Conservation (phyloP, 2,113 vertebrate genomes). For the Archocentrus centrarchus region DNA sequence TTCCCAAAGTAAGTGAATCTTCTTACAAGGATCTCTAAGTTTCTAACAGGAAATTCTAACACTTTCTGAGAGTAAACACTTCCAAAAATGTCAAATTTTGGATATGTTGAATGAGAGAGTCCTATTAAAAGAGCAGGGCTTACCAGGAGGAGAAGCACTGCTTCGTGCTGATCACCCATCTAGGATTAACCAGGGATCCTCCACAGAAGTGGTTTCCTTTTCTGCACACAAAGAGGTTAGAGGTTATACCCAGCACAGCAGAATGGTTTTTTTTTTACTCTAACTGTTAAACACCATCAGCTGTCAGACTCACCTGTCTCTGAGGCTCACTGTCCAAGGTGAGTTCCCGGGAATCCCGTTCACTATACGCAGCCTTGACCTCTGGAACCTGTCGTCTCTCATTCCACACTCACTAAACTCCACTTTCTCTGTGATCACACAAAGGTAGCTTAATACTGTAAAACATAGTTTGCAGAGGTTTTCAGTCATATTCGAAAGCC, state of each 20-base stretch:
- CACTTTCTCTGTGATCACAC: constrained; percentile 76
- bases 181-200: constrained; percentile 90
- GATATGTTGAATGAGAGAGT: not conserved
- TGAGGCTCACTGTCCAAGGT: constrained; percentile 96
- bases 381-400: constrained; percentile 75
- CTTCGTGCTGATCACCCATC: constrained; percentile 95
- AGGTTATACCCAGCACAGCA: constrained; percentile 21
- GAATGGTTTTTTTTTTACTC: not conserved
- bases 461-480: not conserved
- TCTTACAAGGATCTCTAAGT: too few species aligned
- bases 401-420: constrained; percentile 90
- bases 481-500: not conserved
- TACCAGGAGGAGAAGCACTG: constrained; percentile 98
- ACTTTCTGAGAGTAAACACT: not conserved
- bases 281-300: not conserved
- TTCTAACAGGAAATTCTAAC: not conserved
- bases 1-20: too few species aligned
- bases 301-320: constrained; percentile 85
- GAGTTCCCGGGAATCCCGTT: constrained; percentile 91
- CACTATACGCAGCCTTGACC: constrained; percentile 78
- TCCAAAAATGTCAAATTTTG: not conserved
- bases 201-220: constrained; percentile 95
- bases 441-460: not conserved
- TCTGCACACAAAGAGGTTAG: constrained; percentile 73
- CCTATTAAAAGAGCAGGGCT: constrained; percentile 10